A percentile compares a stretch with the other conserved stretches of the same genome.
These are phyloP conservation scores for Ptychoptera contaminata DNA, from an alignment of 2,888 invertebrate species.

Conservation along the genomic window DNA sequence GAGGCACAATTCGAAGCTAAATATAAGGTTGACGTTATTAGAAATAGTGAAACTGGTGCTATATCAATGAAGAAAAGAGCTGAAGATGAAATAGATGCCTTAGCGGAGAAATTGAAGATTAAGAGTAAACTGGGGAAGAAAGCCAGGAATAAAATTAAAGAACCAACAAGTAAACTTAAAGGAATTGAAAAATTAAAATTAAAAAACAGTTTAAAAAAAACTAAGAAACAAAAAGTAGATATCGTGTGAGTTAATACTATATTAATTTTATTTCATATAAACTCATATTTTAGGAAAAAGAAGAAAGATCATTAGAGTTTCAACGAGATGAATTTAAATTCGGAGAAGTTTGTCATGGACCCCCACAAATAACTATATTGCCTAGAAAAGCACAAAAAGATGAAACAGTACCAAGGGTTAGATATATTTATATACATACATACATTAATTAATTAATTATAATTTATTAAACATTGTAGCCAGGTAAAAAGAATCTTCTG, in stretches of 20 bases:
- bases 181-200: conserved; percentile 23
- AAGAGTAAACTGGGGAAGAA: conserved; percentile 19
- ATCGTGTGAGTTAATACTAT: background rate
- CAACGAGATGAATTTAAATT: conserved; percentile 50
- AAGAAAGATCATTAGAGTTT: conserved; percentile 24
- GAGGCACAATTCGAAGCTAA: conserved; percentile 46
- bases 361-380: conserved; percentile 42
- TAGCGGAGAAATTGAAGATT: conserved; percentile 26
- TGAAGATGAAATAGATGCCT: conserved; percentile 35
- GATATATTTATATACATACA: conserved; percentile 10
- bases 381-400: conserved; percentile 34
- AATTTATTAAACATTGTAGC: conserved; percentile 31
- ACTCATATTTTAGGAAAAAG: background rate
- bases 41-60: conserved; percentile 35
- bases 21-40: conserved; percentile 39
- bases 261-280: background rate
- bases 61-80: conserved; percentile 32
- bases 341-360: conserved; percentile 59
- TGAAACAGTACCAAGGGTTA: conserved; percentile 30
- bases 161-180: conserved; percentile 27
- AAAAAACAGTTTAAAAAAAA: conserved; percentile 20
- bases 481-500: conserved; percentile 46
- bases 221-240: conserved; percentile 16
- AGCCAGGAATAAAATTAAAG: conserved; percentile 25
- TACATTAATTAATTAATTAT: conserved; percentile 1